phyloP scores from a whole-genome alignment of 2,113 vertebrate species.

The Trichechus manatus region DNA sequence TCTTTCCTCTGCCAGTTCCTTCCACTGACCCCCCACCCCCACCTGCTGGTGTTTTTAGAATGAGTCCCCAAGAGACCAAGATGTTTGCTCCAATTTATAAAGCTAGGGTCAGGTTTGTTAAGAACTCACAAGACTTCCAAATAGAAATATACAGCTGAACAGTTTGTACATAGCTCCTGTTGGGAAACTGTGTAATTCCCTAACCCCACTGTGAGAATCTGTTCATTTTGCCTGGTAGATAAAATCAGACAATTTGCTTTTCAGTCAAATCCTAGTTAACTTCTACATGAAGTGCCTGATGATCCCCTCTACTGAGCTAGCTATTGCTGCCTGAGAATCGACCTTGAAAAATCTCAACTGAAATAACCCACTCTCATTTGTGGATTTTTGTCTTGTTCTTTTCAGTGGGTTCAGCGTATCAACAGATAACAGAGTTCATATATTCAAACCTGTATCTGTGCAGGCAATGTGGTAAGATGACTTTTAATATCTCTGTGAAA shows the following conservation, averaged over 20 bases:
- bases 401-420: constrained; percentile 96
- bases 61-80: constrained; percentile 73
- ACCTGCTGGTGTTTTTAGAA: constrained; percentile 72
- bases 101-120: constrained; percentile 67
- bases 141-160: constrained; percentile 68
- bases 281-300: constrained; percentile 11
- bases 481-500: constrained; percentile 63
- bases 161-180: constrained; percentile 46
- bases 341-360: constrained; percentile 49
- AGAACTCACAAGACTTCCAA: constrained; percentile 62
- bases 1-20: constrained; percentile 82
- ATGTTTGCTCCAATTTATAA: constrained; percentile 76
- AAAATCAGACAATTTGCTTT: constrained; percentile 67
- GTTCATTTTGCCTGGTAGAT: constrained; percentile 56
- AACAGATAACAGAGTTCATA: constrained; percentile 96
- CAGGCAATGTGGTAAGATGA: constrained; percentile 98
- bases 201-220: background rate
- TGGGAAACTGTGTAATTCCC: constrained; percentile 29
- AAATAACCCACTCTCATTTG: constrained; percentile 54
- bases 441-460: constrained; percentile 99
- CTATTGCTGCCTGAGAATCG: constrained; percentile 35
- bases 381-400: constrained; percentile 72
- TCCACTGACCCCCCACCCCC: constrained; percentile 56
- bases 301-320: constrained; percentile 40
- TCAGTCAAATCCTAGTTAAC: constrained; percentile 47